Conservation (phyloP, 1,140 invertebrate species). For the Calliopsis andreniformis region DNA sequence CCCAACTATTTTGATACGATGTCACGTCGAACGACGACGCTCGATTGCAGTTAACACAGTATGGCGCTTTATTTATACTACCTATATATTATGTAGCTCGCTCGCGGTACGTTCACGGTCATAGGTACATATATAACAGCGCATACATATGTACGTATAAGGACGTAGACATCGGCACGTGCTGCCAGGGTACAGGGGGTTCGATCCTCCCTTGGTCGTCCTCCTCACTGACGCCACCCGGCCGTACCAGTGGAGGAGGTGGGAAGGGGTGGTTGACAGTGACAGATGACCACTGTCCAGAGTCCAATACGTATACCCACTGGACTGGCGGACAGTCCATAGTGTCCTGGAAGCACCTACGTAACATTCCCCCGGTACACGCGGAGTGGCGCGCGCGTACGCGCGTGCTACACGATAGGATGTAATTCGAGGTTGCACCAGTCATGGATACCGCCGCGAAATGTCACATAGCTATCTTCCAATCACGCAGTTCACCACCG, state of each 20-base stretch:
- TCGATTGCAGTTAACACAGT: constrained; percentile 64
- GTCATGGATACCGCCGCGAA: constrained; percentile 66
- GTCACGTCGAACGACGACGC: constrained; percentile 17
- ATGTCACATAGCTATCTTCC: constrained; percentile 69
- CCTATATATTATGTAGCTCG: constrained; percentile 48
- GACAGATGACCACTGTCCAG: constrained; percentile 75
- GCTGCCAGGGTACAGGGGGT: constrained; percentile 63
- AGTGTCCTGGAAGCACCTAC: constrained; percentile 62
- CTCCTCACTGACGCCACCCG: constrained; percentile 62
- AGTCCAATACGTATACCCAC: constrained; percentile 70
- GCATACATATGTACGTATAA: constrained; percentile 51
- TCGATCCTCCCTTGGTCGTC: constrained; percentile 64
- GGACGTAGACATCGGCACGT: constrained; percentile 73
- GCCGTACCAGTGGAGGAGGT: constrained; percentile 36
- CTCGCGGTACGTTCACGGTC: constrained; percentile 37
- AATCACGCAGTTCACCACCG: constrained; percentile 57
- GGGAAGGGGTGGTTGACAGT: constrained; percentile 67
- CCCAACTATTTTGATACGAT: constrained; percentile 28
- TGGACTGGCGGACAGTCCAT: constrained; percentile 64
- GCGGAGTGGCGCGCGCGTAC: constrained; percentile 19
- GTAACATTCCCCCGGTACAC: constrained; percentile 57
- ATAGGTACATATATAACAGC: constrained; percentile 32
- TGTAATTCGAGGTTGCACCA: constrained; percentile 69
- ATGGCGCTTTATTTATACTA: constrained; percentile 65
- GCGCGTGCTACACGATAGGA: constrained; percentile 40